Evolutionary conservation across 2,797 vertebrate species (phyloP).

Genomic region (Macropus fuliginosus): DNA sequence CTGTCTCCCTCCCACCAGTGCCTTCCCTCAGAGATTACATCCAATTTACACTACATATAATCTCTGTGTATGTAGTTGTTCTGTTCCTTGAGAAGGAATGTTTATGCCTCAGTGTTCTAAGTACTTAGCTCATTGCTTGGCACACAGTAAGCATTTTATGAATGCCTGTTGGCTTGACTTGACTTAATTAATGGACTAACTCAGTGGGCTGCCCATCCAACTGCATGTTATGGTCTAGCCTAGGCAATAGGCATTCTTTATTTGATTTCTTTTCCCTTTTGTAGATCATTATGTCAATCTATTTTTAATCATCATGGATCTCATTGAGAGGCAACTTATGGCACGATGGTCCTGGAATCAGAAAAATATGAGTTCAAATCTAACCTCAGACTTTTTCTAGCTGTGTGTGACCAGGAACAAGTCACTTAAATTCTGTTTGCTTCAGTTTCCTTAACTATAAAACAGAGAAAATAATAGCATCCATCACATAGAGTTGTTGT

Average conservation of each 20-base stretch:
- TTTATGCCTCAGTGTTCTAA: conserved; percentile 4
- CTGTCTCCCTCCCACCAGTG: not conserved
- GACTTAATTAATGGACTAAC: not conserved
- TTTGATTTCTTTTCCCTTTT: not conserved
- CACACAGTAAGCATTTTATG: not conserved
- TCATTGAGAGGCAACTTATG: not conserved
- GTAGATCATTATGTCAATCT: not conserved
- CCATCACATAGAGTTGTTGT: not conserved
- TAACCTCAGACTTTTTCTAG: not conserved
- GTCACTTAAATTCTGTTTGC: not conserved
- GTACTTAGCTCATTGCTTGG: conserved; percentile 9
- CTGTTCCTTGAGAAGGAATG: not conserved
- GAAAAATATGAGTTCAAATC: not conserved
- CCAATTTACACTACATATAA: not conserved
- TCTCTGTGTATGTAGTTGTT: not conserved
- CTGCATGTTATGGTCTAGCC: not conserved
- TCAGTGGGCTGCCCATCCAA: not conserved
- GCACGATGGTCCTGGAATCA: not conserved
- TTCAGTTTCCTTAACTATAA: not conserved
- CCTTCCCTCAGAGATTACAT: not conserved
- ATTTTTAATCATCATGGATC: not conserved
- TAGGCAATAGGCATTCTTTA: not conserved
- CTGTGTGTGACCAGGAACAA: not conserved
- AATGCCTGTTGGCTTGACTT: conserved; percentile 13
- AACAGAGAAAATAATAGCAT: not conserved